Evolutionary conservation across 2,888 invertebrate species (phyloP).

Genomic region (Hirtodrosophila trivittata): DNA sequence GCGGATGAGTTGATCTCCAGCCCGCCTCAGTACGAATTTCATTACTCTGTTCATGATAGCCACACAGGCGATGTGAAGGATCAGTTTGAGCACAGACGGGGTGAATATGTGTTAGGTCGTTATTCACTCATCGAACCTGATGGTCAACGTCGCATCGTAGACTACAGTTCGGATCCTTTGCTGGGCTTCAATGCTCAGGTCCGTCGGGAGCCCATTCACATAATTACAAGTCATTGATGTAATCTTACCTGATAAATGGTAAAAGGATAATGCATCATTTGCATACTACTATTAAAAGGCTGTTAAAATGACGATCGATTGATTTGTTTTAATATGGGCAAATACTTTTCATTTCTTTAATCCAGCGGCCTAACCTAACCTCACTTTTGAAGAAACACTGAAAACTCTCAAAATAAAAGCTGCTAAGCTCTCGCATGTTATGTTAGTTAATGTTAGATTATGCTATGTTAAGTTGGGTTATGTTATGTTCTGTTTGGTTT

Average conservation of each 20-base stretch:
- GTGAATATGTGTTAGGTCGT: slow-evolving; percentile 83
- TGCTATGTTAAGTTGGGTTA: too few species aligned
- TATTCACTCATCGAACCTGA: slow-evolving; percentile 83
- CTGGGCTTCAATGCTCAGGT: slow-evolving; percentile 83
- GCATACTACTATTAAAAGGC: slow-evolving; percentile 33
- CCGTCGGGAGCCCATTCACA: slow-evolving; percentile 74
- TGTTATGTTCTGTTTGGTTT: too few species aligned
- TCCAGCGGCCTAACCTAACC: too few species aligned
- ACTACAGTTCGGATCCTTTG: slow-evolving; percentile 82
- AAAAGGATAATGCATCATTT: slow-evolving; percentile 1
- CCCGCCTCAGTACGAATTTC: slow-evolving; percentile 83
- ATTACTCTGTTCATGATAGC: slow-evolving; percentile 83
- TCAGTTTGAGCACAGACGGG: slow-evolving; percentile 83
- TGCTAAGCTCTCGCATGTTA: too few species aligned
- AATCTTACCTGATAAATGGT: background rate
- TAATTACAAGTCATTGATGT: slow-evolving; percentile 40
- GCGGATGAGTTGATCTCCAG: slow-evolving; percentile 72
- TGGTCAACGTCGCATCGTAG: slow-evolving; percentile 82
- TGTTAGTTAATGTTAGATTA: too few species aligned
- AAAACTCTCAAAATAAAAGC: too few species aligned
- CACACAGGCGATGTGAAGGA: slow-evolving; percentile 83
- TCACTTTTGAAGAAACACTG: too few species aligned
- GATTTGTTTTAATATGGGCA: background rate
- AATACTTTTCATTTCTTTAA: too few species aligned
- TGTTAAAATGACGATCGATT: slow-evolving; percentile 16